Conservation (phyloP, 2,797 vertebrate genomes). For the Gallinago nigripennis region DNA sequence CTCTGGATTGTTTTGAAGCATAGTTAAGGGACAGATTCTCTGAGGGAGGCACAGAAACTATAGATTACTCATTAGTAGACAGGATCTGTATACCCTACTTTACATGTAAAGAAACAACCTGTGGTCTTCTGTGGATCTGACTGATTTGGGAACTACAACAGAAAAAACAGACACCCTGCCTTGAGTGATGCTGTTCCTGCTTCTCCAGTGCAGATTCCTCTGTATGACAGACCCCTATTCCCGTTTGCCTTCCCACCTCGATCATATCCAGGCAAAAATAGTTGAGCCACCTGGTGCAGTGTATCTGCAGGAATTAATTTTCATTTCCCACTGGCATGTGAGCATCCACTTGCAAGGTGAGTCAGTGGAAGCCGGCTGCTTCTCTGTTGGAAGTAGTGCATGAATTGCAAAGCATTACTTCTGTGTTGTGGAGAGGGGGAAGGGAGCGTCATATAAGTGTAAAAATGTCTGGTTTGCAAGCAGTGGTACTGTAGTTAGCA, state of each 20-base stretch:
- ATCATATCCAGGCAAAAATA: not conserved
- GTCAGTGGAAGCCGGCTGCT: not conserved
- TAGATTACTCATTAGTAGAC: not conserved
- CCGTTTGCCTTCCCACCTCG: not conserved
- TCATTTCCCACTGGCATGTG: not conserved
- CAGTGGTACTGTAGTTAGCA: not conserved
- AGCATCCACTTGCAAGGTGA: not conserved
- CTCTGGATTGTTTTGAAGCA: not conserved
- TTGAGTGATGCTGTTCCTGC: not conserved
- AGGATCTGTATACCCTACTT: not conserved
- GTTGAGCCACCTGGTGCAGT: not conserved
- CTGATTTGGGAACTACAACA: not conserved
- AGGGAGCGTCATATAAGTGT: not conserved
- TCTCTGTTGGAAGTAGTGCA: not conserved
- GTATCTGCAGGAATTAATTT: constrained; percentile 35
- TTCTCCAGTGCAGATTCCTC: not conserved
- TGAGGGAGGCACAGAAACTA: not conserved
- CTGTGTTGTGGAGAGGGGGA: not conserved
- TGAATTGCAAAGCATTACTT: not conserved
- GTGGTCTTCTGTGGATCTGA: not conserved
- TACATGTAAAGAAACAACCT: not conserved
- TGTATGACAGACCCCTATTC: not conserved
- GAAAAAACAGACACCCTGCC: not conserved
- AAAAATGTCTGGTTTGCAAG: constrained; percentile 10
- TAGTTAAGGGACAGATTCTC: not conserved